These are phyloP conservation scores for Platerodrilus igneus DNA, from an alignment of 2,888 invertebrate genomes.

Conservation along the genomic window DNA sequence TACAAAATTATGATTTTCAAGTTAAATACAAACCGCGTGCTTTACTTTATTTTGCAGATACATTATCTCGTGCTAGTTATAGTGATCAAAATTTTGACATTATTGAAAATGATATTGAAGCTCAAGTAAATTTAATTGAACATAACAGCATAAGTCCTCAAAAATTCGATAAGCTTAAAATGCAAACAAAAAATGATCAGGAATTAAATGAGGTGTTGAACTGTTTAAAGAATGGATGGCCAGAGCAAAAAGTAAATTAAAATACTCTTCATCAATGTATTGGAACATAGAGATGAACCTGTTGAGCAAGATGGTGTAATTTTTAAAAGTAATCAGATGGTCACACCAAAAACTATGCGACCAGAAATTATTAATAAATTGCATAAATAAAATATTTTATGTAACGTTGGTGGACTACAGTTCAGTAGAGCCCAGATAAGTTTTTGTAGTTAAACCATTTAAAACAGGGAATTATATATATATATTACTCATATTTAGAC, in stretches of 20 bases:
- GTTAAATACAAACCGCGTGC: conserved; percentile 32
- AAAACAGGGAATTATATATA: too few species aligned
- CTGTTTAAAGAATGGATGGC: conserved; percentile 22
- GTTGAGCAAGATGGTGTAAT: conserved; percentile 1
- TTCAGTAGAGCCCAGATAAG: too few species aligned
- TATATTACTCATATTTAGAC: too few species aligned
- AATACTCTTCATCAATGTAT: background rate
- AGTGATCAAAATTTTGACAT: conserved; percentile 15
- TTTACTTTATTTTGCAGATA: conserved; percentile 33
- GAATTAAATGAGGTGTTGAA: conserved; percentile 13
- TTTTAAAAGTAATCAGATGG: conserved; percentile 14
- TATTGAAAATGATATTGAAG: conserved; percentile 10
- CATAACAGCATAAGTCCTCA: conserved; percentile 13
- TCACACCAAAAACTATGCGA: conserved; percentile 27
- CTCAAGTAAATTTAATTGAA: conserved; percentile 12
- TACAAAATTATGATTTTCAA: conserved; percentile 18
- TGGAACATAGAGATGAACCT: conserved; percentile 11
- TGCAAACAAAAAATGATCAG: conserved; percentile 12
- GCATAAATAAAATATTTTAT: too few species aligned
- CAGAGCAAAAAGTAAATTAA: conserved; percentile 12
- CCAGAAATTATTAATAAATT: conserved; percentile 25
- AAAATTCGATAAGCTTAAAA: conserved; percentile 12
- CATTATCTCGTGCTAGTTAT: conserved; percentile 28
- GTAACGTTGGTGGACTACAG: too few species aligned
- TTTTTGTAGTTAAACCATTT: too few species aligned